Conservation (phyloP, 2,888 invertebrate species). For the Drosophila nigricruria region DNA sequence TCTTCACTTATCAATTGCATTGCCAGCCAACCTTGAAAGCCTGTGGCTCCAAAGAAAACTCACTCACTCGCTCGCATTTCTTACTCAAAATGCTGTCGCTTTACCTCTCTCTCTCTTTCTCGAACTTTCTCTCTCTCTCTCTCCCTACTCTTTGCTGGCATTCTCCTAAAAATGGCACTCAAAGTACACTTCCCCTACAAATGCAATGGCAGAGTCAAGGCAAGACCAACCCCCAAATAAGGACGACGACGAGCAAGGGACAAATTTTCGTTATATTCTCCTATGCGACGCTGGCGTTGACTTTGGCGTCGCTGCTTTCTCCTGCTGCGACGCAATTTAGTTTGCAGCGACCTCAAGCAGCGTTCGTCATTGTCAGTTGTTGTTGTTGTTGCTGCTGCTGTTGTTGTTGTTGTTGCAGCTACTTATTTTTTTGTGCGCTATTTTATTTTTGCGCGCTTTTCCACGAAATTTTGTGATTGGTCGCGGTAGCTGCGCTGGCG, state of each 20-base stretch:
- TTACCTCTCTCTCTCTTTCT: background rate
- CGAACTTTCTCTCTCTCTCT: background rate
- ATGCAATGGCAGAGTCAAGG: conserved; percentile 44
- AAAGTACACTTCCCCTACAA: conserved; percentile 46
- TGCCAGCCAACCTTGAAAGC: conserved; percentile 52
- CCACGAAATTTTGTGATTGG: conserved; percentile 81
- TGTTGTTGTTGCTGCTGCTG: conserved; percentile 40
- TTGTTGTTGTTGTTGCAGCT: conserved; percentile 50
- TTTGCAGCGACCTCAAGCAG: conserved; percentile 70
- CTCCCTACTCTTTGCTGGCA: background rate
- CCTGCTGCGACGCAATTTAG: conserved; percentile 68
- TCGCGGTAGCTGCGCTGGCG: conserved; percentile 69
- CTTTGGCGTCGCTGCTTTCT: conserved; percentile 59
- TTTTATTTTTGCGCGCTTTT: conserved; percentile 81
- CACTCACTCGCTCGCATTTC: conserved; percentile 36
- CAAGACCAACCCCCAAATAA: conserved; percentile 61
- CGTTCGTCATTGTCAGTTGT: conserved; percentile 61
- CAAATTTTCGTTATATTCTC: conserved; percentile 59
- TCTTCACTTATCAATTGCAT: conserved; percentile 33
- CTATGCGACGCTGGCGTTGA: conserved; percentile 59
- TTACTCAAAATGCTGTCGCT: conserved; percentile 19
- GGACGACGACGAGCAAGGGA: conserved; percentile 20
- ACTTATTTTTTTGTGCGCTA: conserved; percentile 70
- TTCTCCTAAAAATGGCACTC: conserved; percentile 34
- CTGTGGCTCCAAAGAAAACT: conserved; percentile 22